Conservation (phyloP, 2,797 vertebrate genomes). For the Sebastes alutus region DNA sequence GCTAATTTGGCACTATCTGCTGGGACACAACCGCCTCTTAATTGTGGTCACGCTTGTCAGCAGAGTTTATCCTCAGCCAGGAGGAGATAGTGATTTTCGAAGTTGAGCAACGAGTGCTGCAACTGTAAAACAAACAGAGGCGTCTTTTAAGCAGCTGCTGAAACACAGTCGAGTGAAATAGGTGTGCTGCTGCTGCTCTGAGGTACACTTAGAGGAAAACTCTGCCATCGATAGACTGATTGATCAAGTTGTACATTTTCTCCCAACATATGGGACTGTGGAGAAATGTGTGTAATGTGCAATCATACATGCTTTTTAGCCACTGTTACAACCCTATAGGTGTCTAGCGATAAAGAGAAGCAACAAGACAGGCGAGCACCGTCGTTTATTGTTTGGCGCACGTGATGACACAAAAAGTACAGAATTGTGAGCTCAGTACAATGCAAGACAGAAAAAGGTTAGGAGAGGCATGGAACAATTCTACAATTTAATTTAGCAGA, state of each 20-base stretch:
- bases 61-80: conserved; percentile 18
- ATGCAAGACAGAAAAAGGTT: too few species aligned
- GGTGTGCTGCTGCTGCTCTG: neutral
- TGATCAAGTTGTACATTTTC: neutral
- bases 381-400: too few species aligned
- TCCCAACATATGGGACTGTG: neutral
- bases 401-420: too few species aligned
- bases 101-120: neutral
- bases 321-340: neutral
- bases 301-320: neutral
- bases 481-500: too few species aligned
- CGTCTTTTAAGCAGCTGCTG: neutral
- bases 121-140: conserved; percentile 2
- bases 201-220: neutral
- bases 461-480: too few species aligned
- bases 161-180: neutral
- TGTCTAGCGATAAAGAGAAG: too few species aligned
- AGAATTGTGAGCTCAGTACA: too few species aligned
- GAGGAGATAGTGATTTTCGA: conserved; percentile 9
- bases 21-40: conserved; percentile 12
- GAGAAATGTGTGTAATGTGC: neutral
- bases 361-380: too few species aligned
- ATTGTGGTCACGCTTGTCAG: conserved; percentile 23
- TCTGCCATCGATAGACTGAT: neutral
- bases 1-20: conserved; percentile 18